A percentile compares a stretch with the other conserved stretches of the same genome.
Conservation (phyloP, 2,113 vertebrate species). For the Labrus mixtus region DNA sequence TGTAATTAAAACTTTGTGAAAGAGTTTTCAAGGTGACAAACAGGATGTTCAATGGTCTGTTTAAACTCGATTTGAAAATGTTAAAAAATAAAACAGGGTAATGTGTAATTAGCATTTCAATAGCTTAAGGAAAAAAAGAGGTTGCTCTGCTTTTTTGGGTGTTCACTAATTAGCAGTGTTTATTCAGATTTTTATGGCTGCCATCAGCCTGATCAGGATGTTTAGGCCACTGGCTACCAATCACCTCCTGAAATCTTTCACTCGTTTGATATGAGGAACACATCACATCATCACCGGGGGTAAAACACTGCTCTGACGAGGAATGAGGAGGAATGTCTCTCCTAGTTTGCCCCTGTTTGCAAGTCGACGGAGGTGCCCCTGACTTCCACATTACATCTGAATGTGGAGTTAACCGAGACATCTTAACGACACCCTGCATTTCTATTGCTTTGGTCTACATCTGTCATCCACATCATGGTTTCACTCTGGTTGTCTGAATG, state of each 20-base stretch:
- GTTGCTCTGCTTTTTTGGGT: constrained; percentile 10
- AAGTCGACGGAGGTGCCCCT: background rate
- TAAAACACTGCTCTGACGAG: constrained; percentile 19
- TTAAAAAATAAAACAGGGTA: constrained; percentile 3
- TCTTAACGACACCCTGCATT: background rate
- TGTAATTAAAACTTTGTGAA: background rate
- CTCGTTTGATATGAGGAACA: constrained; percentile 28
- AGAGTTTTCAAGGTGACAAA: constrained; percentile 4
- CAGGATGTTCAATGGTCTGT: background rate
- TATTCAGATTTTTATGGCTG: constrained; percentile 11
- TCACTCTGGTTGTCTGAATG: background rate
- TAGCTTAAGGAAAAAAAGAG: constrained; percentile 13
- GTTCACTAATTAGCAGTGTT: constrained; percentile 50
- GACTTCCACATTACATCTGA: background rate
- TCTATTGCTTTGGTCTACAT: background rate
- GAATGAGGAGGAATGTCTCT: constrained; percentile 4
- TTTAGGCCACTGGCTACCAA: constrained; percentile 61
- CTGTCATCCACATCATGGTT: too few relatives aligned
- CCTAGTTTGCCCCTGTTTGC: background rate
- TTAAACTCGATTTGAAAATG: constrained; percentile 8
- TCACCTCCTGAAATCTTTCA: constrained; percentile 45
- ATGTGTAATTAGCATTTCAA: constrained; percentile 11
- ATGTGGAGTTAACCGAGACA: background rate
- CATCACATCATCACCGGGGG: constrained; percentile 24
- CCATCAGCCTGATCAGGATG: constrained; percentile 44